Base-by-base conservation (phyloP, 2,797 vertebrate species). In the Sparus aurata region DNA sequence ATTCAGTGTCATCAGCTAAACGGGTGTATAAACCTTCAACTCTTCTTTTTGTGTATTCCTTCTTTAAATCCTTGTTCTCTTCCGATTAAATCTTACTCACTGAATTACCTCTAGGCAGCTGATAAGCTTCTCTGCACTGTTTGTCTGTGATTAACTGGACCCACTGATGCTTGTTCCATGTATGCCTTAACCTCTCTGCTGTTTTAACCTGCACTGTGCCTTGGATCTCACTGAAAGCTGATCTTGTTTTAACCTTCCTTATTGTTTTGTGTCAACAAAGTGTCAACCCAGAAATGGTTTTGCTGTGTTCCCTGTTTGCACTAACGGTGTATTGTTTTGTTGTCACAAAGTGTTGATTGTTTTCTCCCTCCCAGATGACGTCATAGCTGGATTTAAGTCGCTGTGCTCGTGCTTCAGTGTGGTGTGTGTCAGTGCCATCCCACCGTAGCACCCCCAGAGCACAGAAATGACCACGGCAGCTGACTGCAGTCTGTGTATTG, bases 321-420 rank as follows among this genome's bases (percentile, higher is more conserved):
- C 85, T 94, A 94, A 94, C 72, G 68, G 65, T 89, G 86, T 77
- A 86, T 88, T 91, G 81, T 93, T 88, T 82, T 70, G 84, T 89
- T 89, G 90, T 87, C 77, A 90, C 88, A 89, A 89, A 91, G 86
- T 87, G 77, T 90, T 88, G 79, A 86, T 92, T 93, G 91, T 94
- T 90, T 91, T 91, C 85, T 85, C 71, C 70, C 69, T 82, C 72
- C 75, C 78, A 91, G 91, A 93, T 91, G 91, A 91, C 73, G 69
- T 87, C 86, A 84, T 75, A 83, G 68, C 75, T 87, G 80, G 75
- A 86, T 85, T 82, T 88, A 88, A 86, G 80, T 78, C 66, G 12
- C 77, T 67, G 64, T 55, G 76, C 80, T 89, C 25, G 30, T 86
- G 86, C 80, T 81, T 80, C 73, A 75, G 70, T 80, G 85, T 75